These are phyloP conservation scores for Xiphorhynchus elegans DNA, from an alignment of 2,113 vertebrate genomes.

Conservation along the genomic window DNA sequence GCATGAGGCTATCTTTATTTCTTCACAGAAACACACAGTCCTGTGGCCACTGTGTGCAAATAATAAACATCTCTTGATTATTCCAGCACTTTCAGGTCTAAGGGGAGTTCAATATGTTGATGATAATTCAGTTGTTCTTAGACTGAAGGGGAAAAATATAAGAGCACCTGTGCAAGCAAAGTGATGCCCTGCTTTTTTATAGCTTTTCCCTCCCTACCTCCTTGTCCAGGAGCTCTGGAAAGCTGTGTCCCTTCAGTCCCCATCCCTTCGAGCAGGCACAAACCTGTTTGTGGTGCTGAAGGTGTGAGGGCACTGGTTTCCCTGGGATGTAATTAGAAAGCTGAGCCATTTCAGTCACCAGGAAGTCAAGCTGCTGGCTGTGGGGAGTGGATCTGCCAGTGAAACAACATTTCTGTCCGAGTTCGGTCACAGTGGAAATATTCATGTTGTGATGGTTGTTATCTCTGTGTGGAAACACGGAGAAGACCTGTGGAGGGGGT, in stretches of 20 bases:
- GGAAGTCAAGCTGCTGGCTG: background rate
- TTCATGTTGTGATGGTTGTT: background rate
- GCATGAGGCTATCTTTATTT: background rate
- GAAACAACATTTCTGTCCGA: background rate
- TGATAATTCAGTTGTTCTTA: background rate
- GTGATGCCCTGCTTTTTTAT: background rate
- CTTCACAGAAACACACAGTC: background rate
- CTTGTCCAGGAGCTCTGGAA: background rate
- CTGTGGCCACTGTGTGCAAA: background rate
- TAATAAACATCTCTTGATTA: background rate
- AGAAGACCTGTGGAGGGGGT: fast-evolving
- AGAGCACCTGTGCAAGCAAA: background rate
- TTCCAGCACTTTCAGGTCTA: background rate
- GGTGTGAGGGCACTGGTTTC: background rate
- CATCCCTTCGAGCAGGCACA: background rate
- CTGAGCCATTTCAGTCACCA: background rate
- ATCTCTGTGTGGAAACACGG: background rate
- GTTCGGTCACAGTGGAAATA: background rate
- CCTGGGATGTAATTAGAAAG: background rate
- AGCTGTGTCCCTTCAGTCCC: background rate
- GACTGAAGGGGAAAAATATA: background rate
- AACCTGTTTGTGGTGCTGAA: background rate
- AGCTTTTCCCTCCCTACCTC: background rate
- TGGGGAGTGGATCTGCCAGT: background rate
- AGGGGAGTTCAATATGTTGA: background rate